Conservation (phyloP, 1,140 invertebrate species). For the Aplysia californica region DNA sequence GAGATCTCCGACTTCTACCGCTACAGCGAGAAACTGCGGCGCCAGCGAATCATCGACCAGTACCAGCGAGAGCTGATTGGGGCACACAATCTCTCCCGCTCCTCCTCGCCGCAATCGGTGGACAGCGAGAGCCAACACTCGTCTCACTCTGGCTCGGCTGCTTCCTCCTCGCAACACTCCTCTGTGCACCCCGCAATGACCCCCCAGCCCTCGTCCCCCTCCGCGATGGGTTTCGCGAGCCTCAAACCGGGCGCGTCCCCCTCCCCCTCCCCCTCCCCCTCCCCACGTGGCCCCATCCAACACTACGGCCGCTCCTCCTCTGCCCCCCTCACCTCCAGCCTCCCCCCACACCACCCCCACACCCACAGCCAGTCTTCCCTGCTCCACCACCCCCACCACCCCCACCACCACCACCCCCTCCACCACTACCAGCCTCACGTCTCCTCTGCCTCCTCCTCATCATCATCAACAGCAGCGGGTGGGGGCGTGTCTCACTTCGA, state of each 20-base stretch:
- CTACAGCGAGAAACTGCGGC: conserved; percentile 92
- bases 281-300: background rate
- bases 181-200: no score
- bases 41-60: conserved; percentile 67
- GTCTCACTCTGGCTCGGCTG: conserved; percentile 36
- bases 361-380: background rate
- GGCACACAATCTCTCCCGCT: conserved; percentile 32
- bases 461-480: conserved; percentile 2
- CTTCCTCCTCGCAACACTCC: conserved; percentile 31
- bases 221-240: conserved; percentile 19
- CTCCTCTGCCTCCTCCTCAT: no score
- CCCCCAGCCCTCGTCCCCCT: no score
- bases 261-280: conserved; percentile 16
- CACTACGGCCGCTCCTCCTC: conserved; percentile 9
- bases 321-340: background rate
- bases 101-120: conserved; percentile 49
- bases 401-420: background rate
- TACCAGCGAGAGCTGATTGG: conserved; percentile 54
- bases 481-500: background rate
- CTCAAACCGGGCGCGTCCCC: conserved; percentile 27
- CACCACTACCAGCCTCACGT: conserved; percentile 11
- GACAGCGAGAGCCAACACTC: conserved; percentile 39
- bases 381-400: background rate
- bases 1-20: conserved; percentile 98
- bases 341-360: background rate